Base-by-base conservation (phyloP, 2,113 vertebrate genomes). In the Amazona vittata region DNA sequence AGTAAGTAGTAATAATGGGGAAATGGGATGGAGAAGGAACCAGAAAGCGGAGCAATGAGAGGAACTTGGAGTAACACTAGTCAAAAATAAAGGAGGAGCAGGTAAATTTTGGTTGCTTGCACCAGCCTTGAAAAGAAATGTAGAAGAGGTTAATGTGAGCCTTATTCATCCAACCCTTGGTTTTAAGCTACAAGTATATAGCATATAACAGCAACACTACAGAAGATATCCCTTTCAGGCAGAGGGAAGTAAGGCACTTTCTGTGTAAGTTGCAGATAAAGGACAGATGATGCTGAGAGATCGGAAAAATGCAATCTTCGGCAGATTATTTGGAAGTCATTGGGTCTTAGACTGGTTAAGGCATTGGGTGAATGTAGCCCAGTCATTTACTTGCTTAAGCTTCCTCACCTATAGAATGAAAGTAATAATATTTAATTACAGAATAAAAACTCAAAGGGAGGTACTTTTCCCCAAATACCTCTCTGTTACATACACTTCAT, bases 121-220 rank as follows among this genome's bases (percentile, higher is more conserved):
- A 70, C 3, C 15, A 57, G n/a, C 24, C 52, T 73, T 68, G 16
- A 43, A 41, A 65, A 83, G 41, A 46, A 85, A 73, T n/a, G 7
- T 15, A 39, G 35, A 37, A 67, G 20, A 67, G 12, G 11, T 89
- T 73, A n/a, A 46, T 49, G 5, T 52, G 41, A 26, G 18, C 49
- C 5, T 29, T 29, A 31, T 19, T 67, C 4, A 1, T 44, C 28
- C 0, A 0, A 12, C 22, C 14, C 20, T 39, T 70, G 41, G 15
- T 53, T 86, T 80, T 57, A 90, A 70, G 47, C 22, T 62, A 21
- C 18, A 86, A 6, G 26, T 49, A 21, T 55, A 18, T 11, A 5
- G 22, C 28, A 2, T 37, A 1, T 41, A 41, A 65, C 12, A 71
- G 50, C 47, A 75, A 3, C 35, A 29, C 33, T 35, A 71, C 9